These are phyloP conservation scores for Nemotelus pantherinus DNA, from an alignment of 2,888 invertebrate species.

Conservation along the genomic window DNA sequence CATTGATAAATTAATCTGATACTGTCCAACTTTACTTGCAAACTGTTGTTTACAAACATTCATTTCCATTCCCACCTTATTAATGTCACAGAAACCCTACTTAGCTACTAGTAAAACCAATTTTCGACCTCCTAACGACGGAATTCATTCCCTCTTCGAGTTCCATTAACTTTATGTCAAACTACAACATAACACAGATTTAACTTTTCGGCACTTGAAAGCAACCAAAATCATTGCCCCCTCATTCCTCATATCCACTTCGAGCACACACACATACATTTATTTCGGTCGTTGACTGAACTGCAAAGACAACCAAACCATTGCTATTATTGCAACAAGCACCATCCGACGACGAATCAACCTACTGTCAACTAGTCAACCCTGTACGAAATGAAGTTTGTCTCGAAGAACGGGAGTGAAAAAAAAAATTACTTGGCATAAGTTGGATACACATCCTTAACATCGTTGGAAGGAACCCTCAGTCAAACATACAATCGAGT, in stretches of 20 bases:
- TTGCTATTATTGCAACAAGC: background rate
- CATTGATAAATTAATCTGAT: too few relatives aligned
- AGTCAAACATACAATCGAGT: conserved; percentile 43
- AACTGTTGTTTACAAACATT: too few relatives aligned
- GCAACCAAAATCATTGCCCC: conserved; percentile 39
- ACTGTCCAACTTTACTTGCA: too few relatives aligned
- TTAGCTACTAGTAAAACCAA: background rate
- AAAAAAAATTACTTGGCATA: conserved; percentile 38
- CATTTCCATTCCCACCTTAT: too few relatives aligned
- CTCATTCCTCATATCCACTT: background rate
- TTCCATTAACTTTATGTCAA: conserved; percentile 43
- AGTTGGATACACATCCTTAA: conserved; percentile 44
- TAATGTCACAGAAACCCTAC: too few relatives aligned
- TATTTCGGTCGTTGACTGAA: background rate
- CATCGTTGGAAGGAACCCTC: conserved; percentile 38
- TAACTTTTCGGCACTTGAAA: conserved; percentile 45
- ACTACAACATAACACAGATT: conserved; percentile 39
- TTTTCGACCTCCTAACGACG: conserved; percentile 42
- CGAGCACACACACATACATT: background rate
- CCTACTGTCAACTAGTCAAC: background rate
- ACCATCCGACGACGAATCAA: background rate
- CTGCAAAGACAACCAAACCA: background rate
- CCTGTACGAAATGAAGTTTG: conserved; percentile 8
- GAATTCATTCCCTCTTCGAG: conserved; percentile 28
- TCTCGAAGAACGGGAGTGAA: background rate